A percentile compares a stretch with the other conserved stretches of the same genome.
These are phyloP conservation scores for Gobius niger DNA, from an alignment of 2,113 vertebrate species.

Conservation along the genomic window DNA sequence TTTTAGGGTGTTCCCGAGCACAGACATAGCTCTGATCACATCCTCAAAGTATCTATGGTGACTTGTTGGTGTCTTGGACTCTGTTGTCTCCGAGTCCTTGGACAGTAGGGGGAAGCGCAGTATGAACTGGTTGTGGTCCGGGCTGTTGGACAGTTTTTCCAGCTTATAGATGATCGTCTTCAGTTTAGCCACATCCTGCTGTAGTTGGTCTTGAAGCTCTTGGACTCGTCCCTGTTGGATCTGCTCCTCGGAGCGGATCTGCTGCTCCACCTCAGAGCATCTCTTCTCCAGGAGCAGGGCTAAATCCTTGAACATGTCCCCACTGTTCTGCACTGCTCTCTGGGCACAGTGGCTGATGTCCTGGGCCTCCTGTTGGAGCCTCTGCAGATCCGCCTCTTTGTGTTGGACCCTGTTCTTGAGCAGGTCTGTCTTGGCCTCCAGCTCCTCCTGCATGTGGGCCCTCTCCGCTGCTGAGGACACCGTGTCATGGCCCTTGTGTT, in stretches of 20 bases:
- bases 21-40: background rate
- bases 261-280: background rate
- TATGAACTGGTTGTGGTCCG: background rate
- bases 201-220: background rate
- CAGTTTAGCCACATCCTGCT: background rate
- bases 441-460: background rate
- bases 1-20: background rate
- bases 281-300: background rate
- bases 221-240: background rate
- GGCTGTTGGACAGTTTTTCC: background rate
- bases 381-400: background rate
- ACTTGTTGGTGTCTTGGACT: background rate
- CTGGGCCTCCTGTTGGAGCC: conserved; percentile 1
- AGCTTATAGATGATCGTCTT: background rate
- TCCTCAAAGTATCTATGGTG: background rate
- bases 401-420: background rate
- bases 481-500: background rate
- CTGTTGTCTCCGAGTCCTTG: background rate
- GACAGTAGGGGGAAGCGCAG: background rate
- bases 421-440: background rate
- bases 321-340: background rate
- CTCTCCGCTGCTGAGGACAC: background rate
- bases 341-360: conserved; percentile 4
- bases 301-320: background rate
- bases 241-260: background rate